Base-by-base conservation (phyloP, 2,888 invertebrate genomes). In the Argynnis bischoffii region DNA sequence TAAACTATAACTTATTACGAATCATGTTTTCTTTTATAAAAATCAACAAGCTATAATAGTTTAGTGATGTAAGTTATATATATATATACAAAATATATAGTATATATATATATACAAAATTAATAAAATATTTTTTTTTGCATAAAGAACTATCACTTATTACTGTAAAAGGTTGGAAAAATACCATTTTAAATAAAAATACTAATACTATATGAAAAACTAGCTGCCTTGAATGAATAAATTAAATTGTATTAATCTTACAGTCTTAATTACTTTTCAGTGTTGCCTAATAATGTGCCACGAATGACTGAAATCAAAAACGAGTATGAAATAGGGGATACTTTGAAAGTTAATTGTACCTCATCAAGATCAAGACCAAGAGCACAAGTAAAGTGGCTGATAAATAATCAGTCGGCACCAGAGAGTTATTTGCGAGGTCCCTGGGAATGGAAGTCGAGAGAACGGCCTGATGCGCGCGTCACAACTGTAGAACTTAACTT, bases 371-470 rank as follows among this genome's bases (percentile, higher is more conserved):
- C 97, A 47, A 95, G 96, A 74, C 97, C 97, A 2, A 95, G 95
- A 21, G 96, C 96, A 63, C 94, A 95, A 79, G 94, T 97, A 70
- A 95, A 94, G 78, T 97, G 97, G 97, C 95, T 96, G 88, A 95
- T 97, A 83, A 97, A 97, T 85, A 96, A 95, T 55, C 94, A 95
- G 78, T 95, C 95, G 75, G 95, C 93, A 6, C 91, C 94, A 51
- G 83, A 85, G 55, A 84, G 87, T 13, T 87, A 93, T 74, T 74
- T 95, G 54, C 80, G 82, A 5, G 93, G 94, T 0, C 94, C 94
- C 0, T 93, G 93, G 88, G 81, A 89, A 69, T 87, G 88, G 66
- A 85, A 90, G 60, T 86, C 92, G 6, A 88, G 89, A 21, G 86
- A 90, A 48, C 90, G 95, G 15, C 87, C 80, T 1, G 93, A 92